phyloP scores from a whole-genome alignment of 2,888 invertebrate species.

The Thereva nobilitata region DNA sequence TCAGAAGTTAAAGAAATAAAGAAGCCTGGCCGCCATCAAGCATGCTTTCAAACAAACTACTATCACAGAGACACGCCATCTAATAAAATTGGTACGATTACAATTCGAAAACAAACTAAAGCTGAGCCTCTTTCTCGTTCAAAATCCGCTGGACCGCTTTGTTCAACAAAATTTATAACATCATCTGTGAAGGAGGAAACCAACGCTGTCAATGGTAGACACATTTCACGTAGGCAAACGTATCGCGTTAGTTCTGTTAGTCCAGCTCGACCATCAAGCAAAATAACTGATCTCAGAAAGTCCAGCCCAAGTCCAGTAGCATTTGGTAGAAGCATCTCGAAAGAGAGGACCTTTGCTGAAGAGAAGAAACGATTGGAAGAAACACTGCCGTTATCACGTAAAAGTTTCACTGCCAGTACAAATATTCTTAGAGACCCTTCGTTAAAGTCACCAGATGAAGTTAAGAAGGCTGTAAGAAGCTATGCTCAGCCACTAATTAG shows the following conservation, averaged over 20 bases:
- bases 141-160: conserved; percentile 54
- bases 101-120: conserved; percentile 53
- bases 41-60: conserved; percentile 53
- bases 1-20: conserved; percentile 52
- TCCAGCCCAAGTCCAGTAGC: conserved; percentile 58
- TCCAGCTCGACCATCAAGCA: conserved; percentile 47
- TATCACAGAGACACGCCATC: conserved; percentile 46
- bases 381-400: conserved; percentile 51
- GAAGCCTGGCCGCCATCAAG: conserved; percentile 51
- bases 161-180: conserved; percentile 45
- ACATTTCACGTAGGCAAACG: conserved; percentile 46
- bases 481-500: conserved; percentile 52
- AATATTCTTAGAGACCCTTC: conserved; percentile 61
- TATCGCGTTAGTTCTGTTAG: conserved; percentile 52
- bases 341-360: conserved; percentile 64
- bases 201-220: conserved; percentile 46
- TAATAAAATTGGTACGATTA: conserved; percentile 54
- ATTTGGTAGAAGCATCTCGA: conserved; percentile 58
- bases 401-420: conserved; percentile 56
- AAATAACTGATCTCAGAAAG: conserved; percentile 48
- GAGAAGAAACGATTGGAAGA: conserved; percentile 61
- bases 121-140: conserved; percentile 54
- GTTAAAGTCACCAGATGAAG: conserved; percentile 64
- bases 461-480: conserved; percentile 60
- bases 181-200: conserved; percentile 35